Percentiles rank a stretch among this genome's conserved stretches.
Evolutionary conservation across 1,140 invertebrate species (phyloP).

Genomic region (Diorhabda elongata): DNA sequence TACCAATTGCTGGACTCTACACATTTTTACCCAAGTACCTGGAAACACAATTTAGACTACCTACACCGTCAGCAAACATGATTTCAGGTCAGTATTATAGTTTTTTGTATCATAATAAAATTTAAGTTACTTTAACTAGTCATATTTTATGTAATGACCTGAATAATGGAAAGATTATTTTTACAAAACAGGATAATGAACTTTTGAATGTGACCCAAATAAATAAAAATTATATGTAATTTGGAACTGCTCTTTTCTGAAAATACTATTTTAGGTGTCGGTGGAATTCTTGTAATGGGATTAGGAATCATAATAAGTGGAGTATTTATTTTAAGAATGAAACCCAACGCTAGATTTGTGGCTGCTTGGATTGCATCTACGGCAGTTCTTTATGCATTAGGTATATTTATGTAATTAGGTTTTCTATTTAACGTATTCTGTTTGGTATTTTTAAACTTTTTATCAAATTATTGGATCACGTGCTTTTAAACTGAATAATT

Average conservation of each 20-base stretch:
- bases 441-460: too few relatives aligned
- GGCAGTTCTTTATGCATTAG: slow-evolving; percentile 78
- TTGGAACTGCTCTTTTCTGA: too few relatives aligned
- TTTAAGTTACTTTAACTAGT: too few relatives aligned
- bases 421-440: too few relatives aligned
- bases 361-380: slow-evolving; percentile 88
- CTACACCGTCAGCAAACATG: slow-evolving; percentile 84
- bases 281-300: slow-evolving; percentile 90
- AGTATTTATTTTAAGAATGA: slow-evolving; percentile 75
- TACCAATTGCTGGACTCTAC: slow-evolving; percentile 87
- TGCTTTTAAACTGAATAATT: background rate
- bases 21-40: slow-evolving; percentile 92
- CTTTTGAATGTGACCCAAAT: too few relatives aligned
- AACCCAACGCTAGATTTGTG: slow-evolving; percentile 79
- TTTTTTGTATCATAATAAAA: too few relatives aligned
- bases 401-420: slow-evolving; percentile 41
- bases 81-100: slow-evolving; percentile 67
- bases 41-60: slow-evolving; percentile 84
- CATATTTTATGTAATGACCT: too few relatives aligned
- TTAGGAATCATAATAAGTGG: slow-evolving; percentile 80
- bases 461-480: too few relatives aligned
- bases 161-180: too few relatives aligned
- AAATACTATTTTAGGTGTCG: slow-evolving; percentile 62
- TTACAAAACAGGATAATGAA: too few relatives aligned
- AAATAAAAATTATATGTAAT: too few relatives aligned